These are phyloP conservation scores for Caretta caretta DNA, from an alignment of 2,113 vertebrate genomes.

Conservation along the genomic window DNA sequence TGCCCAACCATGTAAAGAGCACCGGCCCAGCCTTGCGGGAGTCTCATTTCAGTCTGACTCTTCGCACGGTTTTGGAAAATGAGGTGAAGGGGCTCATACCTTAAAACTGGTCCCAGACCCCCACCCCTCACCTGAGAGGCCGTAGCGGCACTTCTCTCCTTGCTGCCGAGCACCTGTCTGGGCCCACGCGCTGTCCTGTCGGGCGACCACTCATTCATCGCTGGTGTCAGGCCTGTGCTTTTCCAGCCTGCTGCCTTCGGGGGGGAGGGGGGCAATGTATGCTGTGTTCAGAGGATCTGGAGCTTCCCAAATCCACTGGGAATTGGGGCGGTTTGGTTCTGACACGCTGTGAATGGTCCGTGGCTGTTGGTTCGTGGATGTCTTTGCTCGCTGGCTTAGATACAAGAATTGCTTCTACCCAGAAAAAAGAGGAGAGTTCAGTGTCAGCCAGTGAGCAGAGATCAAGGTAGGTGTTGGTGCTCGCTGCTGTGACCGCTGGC, in stretches of 20 bases:
- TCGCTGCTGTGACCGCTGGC: not conserved
- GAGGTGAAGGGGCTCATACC: fast-evolving
- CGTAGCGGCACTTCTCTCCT: not conserved
- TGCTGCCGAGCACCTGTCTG: fast-evolving
- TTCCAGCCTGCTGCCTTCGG: too few relatives aligned
- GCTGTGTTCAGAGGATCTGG: not conserved
- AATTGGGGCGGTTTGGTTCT: not conserved
- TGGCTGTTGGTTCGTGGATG: not conserved
- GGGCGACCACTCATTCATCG: too few relatives aligned
- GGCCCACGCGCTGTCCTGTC: not conserved
- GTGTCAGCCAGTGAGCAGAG: not conserved
- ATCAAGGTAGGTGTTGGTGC: not conserved
- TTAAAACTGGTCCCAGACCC: fast-evolving
- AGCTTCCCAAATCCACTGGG: not conserved
- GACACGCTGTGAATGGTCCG: not conserved
- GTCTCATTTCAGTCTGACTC: not conserved
- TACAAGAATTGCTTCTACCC: not conserved
- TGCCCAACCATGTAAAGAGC: not conserved
- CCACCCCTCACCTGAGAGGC: not conserved
- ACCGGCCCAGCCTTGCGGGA: fast-evolving
- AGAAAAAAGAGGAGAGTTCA: too few relatives aligned
- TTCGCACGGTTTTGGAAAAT: fast-evolving
- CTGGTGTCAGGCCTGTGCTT: too few relatives aligned
- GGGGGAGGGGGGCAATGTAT: too few relatives aligned
- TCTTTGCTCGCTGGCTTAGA: not conserved